These are phyloP conservation scores for Lepidonotus clava DNA, from an alignment of 2,888 invertebrate genomes.

Conservation along the genomic window DNA sequence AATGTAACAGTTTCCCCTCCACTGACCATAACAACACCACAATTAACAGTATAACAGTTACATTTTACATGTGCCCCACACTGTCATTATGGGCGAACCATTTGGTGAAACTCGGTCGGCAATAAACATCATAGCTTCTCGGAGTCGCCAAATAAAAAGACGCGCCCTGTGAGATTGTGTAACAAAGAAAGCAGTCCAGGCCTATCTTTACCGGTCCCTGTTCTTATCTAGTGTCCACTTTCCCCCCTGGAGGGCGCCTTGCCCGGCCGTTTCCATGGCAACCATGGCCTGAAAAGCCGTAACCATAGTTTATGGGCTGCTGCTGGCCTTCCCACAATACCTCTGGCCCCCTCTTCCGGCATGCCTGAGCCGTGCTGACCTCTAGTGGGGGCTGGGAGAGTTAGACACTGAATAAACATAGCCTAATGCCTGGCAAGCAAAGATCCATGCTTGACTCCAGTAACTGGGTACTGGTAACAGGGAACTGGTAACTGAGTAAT, in stretches of 20 bases:
- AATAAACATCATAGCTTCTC: too few relatives aligned
- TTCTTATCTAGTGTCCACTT: constrained; percentile 28
- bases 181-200: neutral
- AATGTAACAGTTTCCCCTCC: too few relatives aligned
- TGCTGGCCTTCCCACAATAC: neutral
- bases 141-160: neutral
- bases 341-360: neutral
- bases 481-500: too few relatives aligned
- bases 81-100: too few relatives aligned
- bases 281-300: constrained; percentile 1
- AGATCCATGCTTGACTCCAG: too few relatives aligned
- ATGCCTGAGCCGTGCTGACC: neutral
- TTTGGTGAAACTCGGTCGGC: too few relatives aligned
- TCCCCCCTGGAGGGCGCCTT: constrained; percentile 19
- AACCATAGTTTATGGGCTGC: constrained; percentile 24
- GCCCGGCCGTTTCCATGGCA: neutral
- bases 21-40: too few relatives aligned
- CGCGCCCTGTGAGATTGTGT: neutral
- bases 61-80: too few relatives aligned
- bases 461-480: neutral
- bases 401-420: constrained; percentile 20
- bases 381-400: neutral
- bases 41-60: too few relatives aligned
- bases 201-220: neutral
- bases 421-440: neutral